Evolutionary conservation across 2,888 invertebrate species (phyloP).

Genomic region (Nymphalis urticae): DNA sequence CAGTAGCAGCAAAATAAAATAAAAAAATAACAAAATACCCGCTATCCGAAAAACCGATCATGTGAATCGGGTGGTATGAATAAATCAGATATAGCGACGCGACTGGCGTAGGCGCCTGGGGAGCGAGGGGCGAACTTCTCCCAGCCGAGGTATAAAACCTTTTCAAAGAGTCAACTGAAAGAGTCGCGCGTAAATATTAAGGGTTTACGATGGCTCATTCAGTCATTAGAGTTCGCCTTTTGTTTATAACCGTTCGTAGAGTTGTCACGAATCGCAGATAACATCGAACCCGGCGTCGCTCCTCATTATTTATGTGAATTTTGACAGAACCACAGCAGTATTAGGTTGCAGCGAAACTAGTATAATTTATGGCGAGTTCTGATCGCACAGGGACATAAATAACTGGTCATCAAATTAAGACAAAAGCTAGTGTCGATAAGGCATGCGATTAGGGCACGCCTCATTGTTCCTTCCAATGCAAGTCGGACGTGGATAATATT

Average conservation of each 20-base stretch:
- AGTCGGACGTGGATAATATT: conserved; percentile 67
- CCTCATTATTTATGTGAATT: conserved; percentile 79
- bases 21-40: conserved; percentile 48
- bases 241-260: conserved; percentile 75
- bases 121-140: conserved; percentile 56
- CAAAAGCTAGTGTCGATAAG: conserved; percentile 74
- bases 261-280: conserved; percentile 65
- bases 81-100: conserved; percentile 75
- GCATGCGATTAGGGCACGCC: conserved; percentile 66
- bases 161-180: conserved; percentile 74
- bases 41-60: conserved; percentile 71
- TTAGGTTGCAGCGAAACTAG: conserved; percentile 63
- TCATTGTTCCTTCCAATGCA: conserved; percentile 69
- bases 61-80: conserved; percentile 78
- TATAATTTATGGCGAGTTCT: conserved; percentile 74
- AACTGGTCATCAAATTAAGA: conserved; percentile 75
- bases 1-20: conserved; percentile 56
- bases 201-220: conserved; percentile 77
- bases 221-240: conserved; percentile 74
- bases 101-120: conserved; percentile 69
- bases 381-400: conserved; percentile 65
- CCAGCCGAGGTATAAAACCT: conserved; percentile 73
- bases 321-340: conserved; percentile 67
- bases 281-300: conserved; percentile 64
- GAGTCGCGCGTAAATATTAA: conserved; percentile 77